phyloP scores from a whole-genome alignment of 2,113 vertebrate genomes.

The Anhinga anhinga region DNA sequence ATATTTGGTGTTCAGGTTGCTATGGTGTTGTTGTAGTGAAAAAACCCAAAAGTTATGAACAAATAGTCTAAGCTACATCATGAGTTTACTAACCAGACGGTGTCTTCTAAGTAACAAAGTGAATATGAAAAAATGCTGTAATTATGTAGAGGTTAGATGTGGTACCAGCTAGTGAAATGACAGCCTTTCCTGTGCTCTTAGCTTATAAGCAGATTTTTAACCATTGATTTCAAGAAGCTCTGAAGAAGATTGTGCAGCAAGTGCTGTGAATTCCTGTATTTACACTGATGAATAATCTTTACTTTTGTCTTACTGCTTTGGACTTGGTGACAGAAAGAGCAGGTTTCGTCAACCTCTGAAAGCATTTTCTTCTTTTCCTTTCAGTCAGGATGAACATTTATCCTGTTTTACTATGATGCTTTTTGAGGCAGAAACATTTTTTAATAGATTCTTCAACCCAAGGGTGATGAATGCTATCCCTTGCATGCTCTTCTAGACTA shows the following conservation, averaged over 20 bases:
- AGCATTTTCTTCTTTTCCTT: background rate
- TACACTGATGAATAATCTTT: background rate
- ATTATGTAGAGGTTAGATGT: background rate
- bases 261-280: background rate
- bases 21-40: background rate
- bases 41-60: background rate
- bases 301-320: background rate
- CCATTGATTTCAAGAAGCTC: background rate
- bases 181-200: background rate
- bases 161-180: background rate
- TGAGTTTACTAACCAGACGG: background rate
- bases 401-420: background rate
- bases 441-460: background rate
- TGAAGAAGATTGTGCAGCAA: background rate
- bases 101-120: slow-evolving; percentile 2
- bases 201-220: background rate
- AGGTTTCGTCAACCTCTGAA: background rate
- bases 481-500: background rate
- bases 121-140: background rate
- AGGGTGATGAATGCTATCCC: background rate
- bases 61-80: background rate
- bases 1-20: slow-evolving; percentile 48
- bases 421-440: background rate
- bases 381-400: background rate
- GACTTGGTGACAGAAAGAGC: background rate